Conservation (phyloP, 1,140 invertebrate genomes). For the Thereuonema tuberculata region DNA sequence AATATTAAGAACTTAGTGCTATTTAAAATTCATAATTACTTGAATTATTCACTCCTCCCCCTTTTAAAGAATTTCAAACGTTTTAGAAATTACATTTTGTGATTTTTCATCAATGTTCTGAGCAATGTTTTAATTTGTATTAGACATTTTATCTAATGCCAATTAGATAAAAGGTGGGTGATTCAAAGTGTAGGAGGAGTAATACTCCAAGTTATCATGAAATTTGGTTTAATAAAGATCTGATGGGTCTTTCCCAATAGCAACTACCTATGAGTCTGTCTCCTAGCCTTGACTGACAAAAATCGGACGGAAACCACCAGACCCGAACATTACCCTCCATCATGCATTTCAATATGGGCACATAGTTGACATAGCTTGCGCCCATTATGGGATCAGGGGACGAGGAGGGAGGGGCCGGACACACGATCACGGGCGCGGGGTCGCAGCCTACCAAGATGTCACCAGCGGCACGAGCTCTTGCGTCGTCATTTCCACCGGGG, state of each 20-base stretch:
- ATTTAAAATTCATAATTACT: too few relatives aligned
- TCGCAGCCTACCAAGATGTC: background rate
- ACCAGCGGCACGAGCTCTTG: background rate
- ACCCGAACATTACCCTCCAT: constrained; percentile 17
- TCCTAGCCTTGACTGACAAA: constrained; percentile 22
- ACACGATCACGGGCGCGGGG: background rate
- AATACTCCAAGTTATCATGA: too few relatives aligned
- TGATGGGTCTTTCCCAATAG: background rate
- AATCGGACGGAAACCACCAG: constrained; percentile 22
- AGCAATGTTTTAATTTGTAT: too few relatives aligned
- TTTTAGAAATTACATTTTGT: too few relatives aligned
- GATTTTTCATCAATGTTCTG: too few relatives aligned
- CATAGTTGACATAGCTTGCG: constrained; percentile 20
- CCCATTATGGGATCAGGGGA: background rate
- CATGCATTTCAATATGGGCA: constrained; percentile 17
- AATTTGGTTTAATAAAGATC: background rate
- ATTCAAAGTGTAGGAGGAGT: too few relatives aligned
- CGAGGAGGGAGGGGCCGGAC: too few relatives aligned
- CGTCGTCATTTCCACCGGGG: background rate
- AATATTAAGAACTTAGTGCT: too few relatives aligned
- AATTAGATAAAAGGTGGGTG: too few relatives aligned
- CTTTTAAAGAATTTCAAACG: too few relatives aligned
- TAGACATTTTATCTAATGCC: too few relatives aligned
- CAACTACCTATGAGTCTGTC: constrained; percentile 20
- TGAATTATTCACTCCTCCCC: too few relatives aligned